Base-by-base conservation (phyloP, 1,140 invertebrate species). In the Mylabris phalerata region DNA sequence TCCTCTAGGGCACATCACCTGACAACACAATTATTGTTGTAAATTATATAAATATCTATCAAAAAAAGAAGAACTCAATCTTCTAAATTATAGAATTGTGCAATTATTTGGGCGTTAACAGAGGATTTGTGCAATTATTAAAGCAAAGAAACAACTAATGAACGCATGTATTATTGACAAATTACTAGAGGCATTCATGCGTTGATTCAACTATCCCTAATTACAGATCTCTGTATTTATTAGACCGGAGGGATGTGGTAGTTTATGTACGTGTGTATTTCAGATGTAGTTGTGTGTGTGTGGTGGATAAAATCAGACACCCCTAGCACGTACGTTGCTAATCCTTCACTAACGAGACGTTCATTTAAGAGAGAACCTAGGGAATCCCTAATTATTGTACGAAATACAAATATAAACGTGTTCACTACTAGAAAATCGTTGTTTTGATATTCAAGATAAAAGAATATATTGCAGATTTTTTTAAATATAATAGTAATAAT, bases 271-370 rank as follows among this genome's bases (percentile, higher is more conserved):
- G 50, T 42, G 49, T 48, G 54, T 32, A 45, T 38, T 19, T 19
- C 13, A 13, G 1, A 13, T 13, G 13, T 19, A 19, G 10, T 60
- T 42, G 49, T 48, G 54, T 32, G 51, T 38, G 48, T 26, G 48
- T 56, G 52, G 41, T 27, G 48, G 54, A 50, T 49, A 57, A 50
- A 65, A 65, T 65, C 60, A 65, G 60, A 62, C 52, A 62, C 57
- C 52, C 63, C 50, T 39, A 57, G 56, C 63, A 65, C 63, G 63
- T 59, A 65, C 63, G 61, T 57, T 57, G 57, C 63, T 65, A 65
- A 65, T 65, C 63, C 61, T 59, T 60, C 58, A 65, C 63, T 65
- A 65, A 65, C 63, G 63, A 65, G 63, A 65, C 61, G 63, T 65
- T 65, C 61, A 65, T 65, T 65, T 65, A 61, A 46, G 50, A 59